These are phyloP conservation scores for Butastur rufipennis DNA, from an alignment of 2,113 vertebrate genomes.

Conservation along the genomic window DNA sequence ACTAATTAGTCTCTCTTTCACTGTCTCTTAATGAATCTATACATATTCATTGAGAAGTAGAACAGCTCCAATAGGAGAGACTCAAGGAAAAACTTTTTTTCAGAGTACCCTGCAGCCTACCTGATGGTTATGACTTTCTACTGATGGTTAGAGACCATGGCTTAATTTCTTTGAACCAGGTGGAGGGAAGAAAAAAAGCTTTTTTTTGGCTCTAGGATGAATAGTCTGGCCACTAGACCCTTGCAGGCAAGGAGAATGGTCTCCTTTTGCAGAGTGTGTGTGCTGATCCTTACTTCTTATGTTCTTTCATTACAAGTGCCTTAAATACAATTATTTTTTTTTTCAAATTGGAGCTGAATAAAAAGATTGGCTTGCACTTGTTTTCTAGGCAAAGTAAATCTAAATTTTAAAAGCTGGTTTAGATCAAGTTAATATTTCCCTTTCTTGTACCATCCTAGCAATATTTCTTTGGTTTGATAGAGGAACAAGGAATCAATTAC, in stretches of 20 bases:
- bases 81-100: background rate
- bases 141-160: background rate
- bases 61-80: background rate
- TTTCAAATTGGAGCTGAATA: background rate
- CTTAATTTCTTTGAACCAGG: background rate
- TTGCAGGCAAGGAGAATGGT: background rate
- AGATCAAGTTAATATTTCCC: background rate
- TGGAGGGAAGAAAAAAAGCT: background rate
- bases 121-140: background rate
- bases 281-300: background rate
- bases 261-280: background rate
- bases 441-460: background rate
- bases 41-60: conserved; percentile 11
- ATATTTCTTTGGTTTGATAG: background rate
- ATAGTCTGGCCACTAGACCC: background rate
- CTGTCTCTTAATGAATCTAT: conserved; percentile 4
- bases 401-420: background rate
- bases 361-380: background rate
- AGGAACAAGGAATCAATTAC: background rate
- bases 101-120: background rate
- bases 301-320: background rate
- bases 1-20: conserved; percentile 15
- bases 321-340: background rate
- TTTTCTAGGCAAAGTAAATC: background rate
- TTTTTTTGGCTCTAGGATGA: background rate